Evolutionary conservation across 2,113 vertebrate genomes (phyloP).

Genomic region (Rissa tridactyla): DNA sequence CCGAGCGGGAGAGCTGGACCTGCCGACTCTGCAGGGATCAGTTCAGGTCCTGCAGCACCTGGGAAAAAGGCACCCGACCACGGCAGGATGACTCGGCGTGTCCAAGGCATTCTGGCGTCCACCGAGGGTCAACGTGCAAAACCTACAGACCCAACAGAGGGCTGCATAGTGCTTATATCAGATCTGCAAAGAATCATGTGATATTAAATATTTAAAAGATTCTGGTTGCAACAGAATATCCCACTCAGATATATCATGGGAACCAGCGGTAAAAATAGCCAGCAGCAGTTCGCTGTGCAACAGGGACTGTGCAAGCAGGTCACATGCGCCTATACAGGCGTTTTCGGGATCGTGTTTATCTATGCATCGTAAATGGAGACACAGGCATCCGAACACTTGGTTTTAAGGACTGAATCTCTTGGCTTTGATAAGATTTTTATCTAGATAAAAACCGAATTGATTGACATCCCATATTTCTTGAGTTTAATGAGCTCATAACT

Average conservation of each 20-base stretch:
- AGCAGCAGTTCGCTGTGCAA: neutral
- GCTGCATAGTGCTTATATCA: neutral
- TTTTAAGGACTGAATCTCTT: neutral
- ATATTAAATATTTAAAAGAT: neutral
- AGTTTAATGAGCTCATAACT: slow-evolving; percentile 46
- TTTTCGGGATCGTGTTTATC: neutral
- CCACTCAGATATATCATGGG: neutral
- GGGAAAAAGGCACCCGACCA: neutral
- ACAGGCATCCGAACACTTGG: neutral
- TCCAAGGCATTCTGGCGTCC: neutral
- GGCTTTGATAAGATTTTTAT: slow-evolving; percentile 35
- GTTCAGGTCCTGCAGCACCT: neutral
- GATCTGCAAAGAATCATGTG: neutral
- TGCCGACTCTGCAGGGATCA: neutral
- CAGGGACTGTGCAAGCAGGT: neutral
- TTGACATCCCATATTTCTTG: neutral
- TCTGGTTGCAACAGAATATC: neutral
- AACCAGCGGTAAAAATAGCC: neutral
- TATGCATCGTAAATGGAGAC: neutral
- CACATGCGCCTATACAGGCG: neutral
- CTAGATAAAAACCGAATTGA: neutral
- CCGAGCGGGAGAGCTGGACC: neutral
- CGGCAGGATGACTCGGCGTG: fast-evolving
- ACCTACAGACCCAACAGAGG: neutral
- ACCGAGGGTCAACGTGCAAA: neutral